A percentile compares a stretch with the other conserved stretches of the same genome.
Conservation (phyloP, 1,140 invertebrate species). For the Musca vetustissima region DNA sequence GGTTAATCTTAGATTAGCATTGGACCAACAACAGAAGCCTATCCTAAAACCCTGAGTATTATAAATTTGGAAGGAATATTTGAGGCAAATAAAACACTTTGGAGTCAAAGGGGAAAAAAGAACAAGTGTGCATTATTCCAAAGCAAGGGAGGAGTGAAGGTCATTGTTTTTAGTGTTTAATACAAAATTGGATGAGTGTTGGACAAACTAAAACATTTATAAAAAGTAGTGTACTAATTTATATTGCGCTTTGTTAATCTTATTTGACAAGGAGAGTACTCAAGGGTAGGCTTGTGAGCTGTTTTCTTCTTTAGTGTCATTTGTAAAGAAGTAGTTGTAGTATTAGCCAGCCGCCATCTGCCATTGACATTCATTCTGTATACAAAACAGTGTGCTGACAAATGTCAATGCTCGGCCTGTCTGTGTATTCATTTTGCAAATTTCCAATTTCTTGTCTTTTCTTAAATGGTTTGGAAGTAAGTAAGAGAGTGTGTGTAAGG, state of each 20-base stretch:
- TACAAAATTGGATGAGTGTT: no score
- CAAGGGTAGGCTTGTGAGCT: conserved; percentile 55
- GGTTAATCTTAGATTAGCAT: background rate
- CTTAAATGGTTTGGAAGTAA: conserved; percentile 26
- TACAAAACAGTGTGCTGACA: no score
- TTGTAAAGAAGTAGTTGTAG: conserved; percentile 10
- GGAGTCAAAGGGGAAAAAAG: no score
- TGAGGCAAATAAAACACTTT: background rate
- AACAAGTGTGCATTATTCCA: no score
- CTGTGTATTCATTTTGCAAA: conserved; percentile 8
- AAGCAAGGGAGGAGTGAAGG: no score
- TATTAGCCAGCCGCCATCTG: background rate
- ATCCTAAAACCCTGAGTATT: conserved; percentile 4
- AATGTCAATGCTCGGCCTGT: no score
- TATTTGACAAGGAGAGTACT: conserved; percentile 45
- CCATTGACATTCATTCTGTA: conserved; percentile 6
- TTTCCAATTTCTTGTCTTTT: conserved; percentile 32
- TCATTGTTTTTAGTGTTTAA: no score
- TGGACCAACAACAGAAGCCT: conserved; percentile 15
- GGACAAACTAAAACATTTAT: no score
- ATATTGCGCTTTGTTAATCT: background rate
- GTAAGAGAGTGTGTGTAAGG: background rate
- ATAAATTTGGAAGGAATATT: no score
- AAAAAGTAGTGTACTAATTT: no score
- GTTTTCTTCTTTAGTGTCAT: conserved; percentile 53